These are phyloP conservation scores for Gorsachius magnificus DNA, from an alignment of 2,797 vertebrate genomes.

Conservation along the genomic window DNA sequence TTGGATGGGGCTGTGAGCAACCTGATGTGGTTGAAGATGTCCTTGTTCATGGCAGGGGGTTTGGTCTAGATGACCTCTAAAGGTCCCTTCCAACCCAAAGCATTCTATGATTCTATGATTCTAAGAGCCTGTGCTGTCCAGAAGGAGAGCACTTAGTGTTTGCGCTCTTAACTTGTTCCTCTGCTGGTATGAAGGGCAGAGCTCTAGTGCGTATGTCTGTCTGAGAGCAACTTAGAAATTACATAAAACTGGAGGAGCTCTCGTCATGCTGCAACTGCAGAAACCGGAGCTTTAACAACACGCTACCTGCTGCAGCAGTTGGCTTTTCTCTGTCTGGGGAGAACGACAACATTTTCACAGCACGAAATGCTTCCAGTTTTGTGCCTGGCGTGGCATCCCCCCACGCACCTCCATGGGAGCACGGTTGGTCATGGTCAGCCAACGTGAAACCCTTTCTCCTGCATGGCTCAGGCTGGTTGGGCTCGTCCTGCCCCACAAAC, in stretches of 20 bases:
- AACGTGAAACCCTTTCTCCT: rapidly evolving
- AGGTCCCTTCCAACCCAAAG: too few relatives aligned
- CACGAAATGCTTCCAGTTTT: neutral
- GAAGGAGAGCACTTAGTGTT: neutral
- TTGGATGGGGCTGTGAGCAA: too few relatives aligned
- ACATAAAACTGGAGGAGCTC: neutral
- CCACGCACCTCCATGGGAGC: neutral
- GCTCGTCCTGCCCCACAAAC: neutral
- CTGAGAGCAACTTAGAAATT: neutral
- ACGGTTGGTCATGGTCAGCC: rapidly evolving
- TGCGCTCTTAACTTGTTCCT: neutral
- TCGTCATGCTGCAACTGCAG: neutral
- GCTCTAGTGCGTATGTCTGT: too few relatives aligned
- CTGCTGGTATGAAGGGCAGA: rapidly evolving
- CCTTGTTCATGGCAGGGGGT: too few relatives aligned
- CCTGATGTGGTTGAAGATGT: too few relatives aligned
- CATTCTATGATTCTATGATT: too few relatives aligned
- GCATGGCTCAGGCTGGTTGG: neutral
- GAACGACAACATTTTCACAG: neutral
- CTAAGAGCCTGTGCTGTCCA: neutral
- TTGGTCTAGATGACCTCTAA: too few relatives aligned
- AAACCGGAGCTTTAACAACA: neutral
- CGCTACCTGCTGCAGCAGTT: too few relatives aligned
- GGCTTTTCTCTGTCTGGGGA: neutral
- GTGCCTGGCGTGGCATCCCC: neutral